Percentiles rank a stretch among this genome's conserved stretches.
These are phyloP conservation scores for Chymomyza costata DNA, from an alignment of 1,140 invertebrate species.

Conservation along the genomic window DNA sequence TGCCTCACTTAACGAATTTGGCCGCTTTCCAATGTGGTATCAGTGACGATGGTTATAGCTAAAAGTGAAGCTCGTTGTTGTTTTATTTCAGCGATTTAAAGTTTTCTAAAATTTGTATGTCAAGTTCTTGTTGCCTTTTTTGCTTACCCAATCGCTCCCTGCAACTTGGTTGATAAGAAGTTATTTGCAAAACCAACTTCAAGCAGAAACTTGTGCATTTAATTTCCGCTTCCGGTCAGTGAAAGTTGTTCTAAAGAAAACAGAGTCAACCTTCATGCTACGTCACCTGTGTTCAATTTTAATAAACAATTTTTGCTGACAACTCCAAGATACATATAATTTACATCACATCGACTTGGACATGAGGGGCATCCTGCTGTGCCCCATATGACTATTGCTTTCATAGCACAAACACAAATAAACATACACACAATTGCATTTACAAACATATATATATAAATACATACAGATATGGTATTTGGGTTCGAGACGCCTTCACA, in stretches of 20 bases:
- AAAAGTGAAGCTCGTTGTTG: too few species aligned
- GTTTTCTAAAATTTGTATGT: too few species aligned
- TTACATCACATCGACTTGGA: slow-evolving; percentile 5
- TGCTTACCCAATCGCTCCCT: too few species aligned
- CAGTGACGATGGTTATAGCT: too few species aligned
- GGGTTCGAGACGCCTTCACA: slow-evolving; percentile 6
- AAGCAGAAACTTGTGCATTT: slow-evolving; percentile 60
- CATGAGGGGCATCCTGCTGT: slow-evolving; percentile 6
- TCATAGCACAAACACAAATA: slow-evolving; percentile 60
- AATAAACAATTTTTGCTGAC: too few species aligned
- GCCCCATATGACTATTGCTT: slow-evolving; percentile 26
- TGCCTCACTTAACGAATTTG: too few species aligned
- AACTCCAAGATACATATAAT: slow-evolving; percentile 40
- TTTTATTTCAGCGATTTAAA: too few species aligned
- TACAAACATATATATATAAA: too few species aligned
- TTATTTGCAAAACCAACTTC: slow-evolving; percentile 22
- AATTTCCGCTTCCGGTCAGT: slow-evolving; percentile 68
- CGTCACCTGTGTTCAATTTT: too few species aligned
- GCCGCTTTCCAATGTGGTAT: too few species aligned
- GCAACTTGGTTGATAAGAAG: slow-evolving; percentile 52
- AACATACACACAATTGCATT: slow-evolving; percentile 43
- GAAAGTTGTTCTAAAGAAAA: slow-evolving; percentile 57
- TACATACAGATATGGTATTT: slow-evolving; percentile 3
- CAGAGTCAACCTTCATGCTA: too few species aligned
- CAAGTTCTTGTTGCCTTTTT: too few species aligned